Conservation (phyloP, 2,113 vertebrate species). For the Ctenodactylus gundi region DNA sequence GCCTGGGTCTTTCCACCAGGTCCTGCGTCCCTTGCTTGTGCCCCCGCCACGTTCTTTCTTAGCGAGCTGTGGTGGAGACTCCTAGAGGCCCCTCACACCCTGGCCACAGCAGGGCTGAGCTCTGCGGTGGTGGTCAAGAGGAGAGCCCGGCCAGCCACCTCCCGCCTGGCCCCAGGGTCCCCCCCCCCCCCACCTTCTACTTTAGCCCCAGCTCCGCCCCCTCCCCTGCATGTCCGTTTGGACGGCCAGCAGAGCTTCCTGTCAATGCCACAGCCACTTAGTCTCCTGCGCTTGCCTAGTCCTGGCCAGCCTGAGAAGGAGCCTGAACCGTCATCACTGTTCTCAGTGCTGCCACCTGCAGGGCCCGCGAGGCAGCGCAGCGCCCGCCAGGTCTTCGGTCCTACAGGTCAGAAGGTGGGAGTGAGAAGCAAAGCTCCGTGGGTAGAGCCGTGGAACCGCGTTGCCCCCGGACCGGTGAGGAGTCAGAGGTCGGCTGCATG, state of each 20-base stretch:
- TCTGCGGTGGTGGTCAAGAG: no score
- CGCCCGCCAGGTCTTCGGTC: no score
- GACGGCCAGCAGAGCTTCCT: conserved; percentile 39
- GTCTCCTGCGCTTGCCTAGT: no score
- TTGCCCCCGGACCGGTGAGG: fast-evolving
- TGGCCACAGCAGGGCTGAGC: fast-evolving
- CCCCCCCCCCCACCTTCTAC: neutral
- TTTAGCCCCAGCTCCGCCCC: neutral
- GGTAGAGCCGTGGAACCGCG: no score
- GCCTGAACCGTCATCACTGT: no score
- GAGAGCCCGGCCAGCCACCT: no score
- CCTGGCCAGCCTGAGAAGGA: no score
- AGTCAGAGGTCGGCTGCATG: neutral
- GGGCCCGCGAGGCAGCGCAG: neutral
- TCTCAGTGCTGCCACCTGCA: conserved; percentile 79
- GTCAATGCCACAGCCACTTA: conserved; percentile 33
- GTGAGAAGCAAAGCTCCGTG: neutral
- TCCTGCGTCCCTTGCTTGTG: neutral
- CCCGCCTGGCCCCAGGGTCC: no score
- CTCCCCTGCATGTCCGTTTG: neutral
- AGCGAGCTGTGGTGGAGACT: neutral
- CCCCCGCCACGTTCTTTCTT: neutral
- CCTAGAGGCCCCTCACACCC: neutral
- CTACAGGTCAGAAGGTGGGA: no score
- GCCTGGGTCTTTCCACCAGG: no score